Evolutionary conservation across 2,888 invertebrate genomes (phyloP).

Genomic region (Drosophila stalkeri): DNA sequence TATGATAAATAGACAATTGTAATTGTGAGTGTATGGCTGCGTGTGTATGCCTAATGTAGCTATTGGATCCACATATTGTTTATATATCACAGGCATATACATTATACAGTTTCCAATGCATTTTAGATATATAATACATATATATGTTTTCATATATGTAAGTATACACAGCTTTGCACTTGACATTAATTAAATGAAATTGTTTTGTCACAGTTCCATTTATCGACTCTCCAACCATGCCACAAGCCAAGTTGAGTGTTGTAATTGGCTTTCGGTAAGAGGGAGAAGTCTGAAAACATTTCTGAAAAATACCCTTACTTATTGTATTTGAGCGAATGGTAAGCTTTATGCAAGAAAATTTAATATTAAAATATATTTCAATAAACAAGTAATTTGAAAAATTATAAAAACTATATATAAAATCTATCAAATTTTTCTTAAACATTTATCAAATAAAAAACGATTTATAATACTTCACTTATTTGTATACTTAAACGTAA

Average conservation of each 20-base stretch:
- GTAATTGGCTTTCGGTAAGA: background rate
- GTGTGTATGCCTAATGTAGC: slow-evolving; percentile 27
- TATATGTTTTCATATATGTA: background rate
- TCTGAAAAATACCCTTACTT: background rate
- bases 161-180: slow-evolving; percentile 61
- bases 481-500: background rate
- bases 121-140: background rate
- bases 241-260: slow-evolving; percentile 18
- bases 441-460: too few species aligned
- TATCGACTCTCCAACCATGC: slow-evolving; percentile 6
- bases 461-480: too few species aligned
- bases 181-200: slow-evolving; percentile 77
- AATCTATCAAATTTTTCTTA: too few species aligned
- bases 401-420: too few species aligned
- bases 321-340: background rate
- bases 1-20: slow-evolving; percentile 51
- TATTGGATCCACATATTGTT: slow-evolving; percentile 50
- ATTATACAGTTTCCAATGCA: slow-evolving; percentile 22
- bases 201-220: slow-evolving; percentile 70
- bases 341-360: background rate
- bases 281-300: background rate
- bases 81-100: slow-evolving; percentile 37
- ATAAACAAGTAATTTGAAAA: background rate
- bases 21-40: slow-evolving; percentile 21
- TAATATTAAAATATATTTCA: background rate